Percentiles rank a stretch among this genome's conserved stretches.
Evolutionary conservation across 2,888 invertebrate species (phyloP).

Genomic region (Dryadula phaetusa): DNA sequence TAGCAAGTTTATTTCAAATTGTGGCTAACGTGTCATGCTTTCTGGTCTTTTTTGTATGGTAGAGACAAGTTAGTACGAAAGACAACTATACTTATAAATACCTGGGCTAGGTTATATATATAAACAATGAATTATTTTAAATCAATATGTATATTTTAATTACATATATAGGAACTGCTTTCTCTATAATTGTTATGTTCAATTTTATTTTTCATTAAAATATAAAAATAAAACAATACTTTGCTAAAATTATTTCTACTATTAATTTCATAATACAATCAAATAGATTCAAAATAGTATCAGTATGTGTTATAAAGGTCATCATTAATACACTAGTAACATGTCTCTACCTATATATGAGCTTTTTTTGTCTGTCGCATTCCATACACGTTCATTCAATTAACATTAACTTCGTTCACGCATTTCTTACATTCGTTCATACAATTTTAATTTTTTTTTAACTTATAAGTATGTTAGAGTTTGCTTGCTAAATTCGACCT

Average conservation of each 20-base stretch:
- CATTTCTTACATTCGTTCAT: no score
- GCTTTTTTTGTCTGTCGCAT: constrained; percentile 3
- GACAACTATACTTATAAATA: neutral
- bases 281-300: no score
- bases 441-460: no score
- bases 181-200: no score
- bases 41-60: neutral
- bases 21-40: constrained; percentile 17
- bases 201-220: no score
- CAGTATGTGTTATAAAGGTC: no score
- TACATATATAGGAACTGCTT: no score
- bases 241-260: no score
- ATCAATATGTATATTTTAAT: neutral
- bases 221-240: no score
- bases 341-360: constrained; percentile 2
- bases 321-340: neutral
- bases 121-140: neutral
- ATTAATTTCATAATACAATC: no score
- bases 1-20: constrained; percentile 11
- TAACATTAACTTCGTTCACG: neutral
- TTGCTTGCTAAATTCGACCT: no score
- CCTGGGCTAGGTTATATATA: neutral
- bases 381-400: neutral
- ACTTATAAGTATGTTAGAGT: no score
- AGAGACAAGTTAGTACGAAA: constrained; percentile 1